Base-by-base conservation (phyloP, 2,113 vertebrate species). In the Apeltes quadracus region DNA sequence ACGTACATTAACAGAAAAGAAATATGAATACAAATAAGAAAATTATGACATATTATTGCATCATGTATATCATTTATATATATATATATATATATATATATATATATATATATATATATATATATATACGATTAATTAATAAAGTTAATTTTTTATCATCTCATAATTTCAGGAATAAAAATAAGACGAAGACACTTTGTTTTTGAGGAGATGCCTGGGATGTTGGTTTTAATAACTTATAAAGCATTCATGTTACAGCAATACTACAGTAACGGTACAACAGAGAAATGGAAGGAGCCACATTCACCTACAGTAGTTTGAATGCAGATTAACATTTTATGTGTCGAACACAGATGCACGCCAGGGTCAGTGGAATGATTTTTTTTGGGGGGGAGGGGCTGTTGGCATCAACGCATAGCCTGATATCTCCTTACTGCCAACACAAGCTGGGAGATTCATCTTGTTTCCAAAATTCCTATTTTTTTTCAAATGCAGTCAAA, bases 231-330 rank as follows among this genome's bases (percentile, higher is more conserved):
- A 90, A 90, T 92, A 88, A 92, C 83, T 90, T 90, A 91, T 82
- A 92, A 91, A 90, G 86, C 89, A 91, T 86, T 87, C 88, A 91
- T 88, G 88, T 90, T 92, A 92, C 91, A 92, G 82, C 86, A 71
- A 87, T 74, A 91, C 90, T 90, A 91, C 89, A 91, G 86, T 78
- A 84, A 90, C 86, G 86, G 59, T 80, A 91, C 86, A 88, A 90
- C 89, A 89, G 84, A 88, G 83, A 87, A 70, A 84, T 62, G 78
- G 69, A 76, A 86, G 75, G 77, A 88, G 83, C 83, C 48, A 44
- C 73, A 32, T 48, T 69, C 75, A 71, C 72, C 58, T 75, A 79
- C 78, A 58, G 75, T 25, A 46, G 78, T 59, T 87, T 74, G 84
- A 84, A 76, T 83, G 76, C 57, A 56, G 12, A 66, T 72, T 8